phyloP scores from a whole-genome alignment of 1,140 invertebrate species.

The Bilobella aurantiaca region DNA sequence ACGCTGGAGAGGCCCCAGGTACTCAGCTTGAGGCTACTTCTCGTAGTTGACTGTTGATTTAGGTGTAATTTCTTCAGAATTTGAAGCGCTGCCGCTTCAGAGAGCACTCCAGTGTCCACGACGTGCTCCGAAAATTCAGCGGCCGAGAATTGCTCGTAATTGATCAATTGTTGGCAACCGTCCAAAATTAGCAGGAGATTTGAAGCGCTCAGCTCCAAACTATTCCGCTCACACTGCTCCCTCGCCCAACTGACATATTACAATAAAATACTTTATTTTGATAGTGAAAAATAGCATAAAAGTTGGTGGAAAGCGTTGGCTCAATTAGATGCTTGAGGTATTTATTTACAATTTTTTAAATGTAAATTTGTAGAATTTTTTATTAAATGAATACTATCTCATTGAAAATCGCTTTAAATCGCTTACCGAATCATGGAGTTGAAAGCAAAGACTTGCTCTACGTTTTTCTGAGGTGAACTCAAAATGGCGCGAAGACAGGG shows the following conservation, averaged over 20 bases:
- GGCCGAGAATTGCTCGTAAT: neutral
- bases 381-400: neutral
- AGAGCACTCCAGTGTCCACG: neutral
- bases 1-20: neutral
- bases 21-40: neutral
- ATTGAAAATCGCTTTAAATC: neutral
- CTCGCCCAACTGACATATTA: neutral
- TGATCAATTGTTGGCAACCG: neutral
- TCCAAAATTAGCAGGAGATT: neutral
- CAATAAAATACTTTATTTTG: too few relatives aligned
- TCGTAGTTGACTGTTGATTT: neutral
- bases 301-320: neutral
- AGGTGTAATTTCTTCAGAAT: neutral
- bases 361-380: neutral
- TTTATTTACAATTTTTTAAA: neutral
- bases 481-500: neutral
- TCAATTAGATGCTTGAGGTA: neutral
- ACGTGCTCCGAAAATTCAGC: conserved; percentile 2
- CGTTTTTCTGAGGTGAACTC: neutral
- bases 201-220: neutral
- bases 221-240: neutral
- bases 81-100: neutral
- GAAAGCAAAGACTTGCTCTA: neutral
- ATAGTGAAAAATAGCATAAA: too few relatives aligned
- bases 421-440: neutral